Base-by-base conservation (phyloP, 2,888 invertebrate species). In the Pocota personata region DNA sequence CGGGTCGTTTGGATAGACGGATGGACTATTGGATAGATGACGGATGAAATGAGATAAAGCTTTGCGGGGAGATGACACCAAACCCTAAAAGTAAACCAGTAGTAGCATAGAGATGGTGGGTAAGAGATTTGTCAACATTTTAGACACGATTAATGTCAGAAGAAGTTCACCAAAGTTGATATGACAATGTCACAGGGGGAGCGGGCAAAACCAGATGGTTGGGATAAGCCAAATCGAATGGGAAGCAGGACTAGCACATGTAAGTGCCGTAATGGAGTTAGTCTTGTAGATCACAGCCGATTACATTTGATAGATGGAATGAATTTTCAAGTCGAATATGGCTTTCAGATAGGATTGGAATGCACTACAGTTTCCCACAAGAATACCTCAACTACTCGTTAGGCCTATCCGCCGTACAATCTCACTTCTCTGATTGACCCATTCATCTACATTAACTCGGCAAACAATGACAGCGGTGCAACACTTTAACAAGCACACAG, bases 91-190 rank as follows among this genome's bases (percentile, higher is more conserved):
- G 66, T 66, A 72, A 43, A 67, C 12, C 14, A 58, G 12, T 16
- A 66, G 32, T 4, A 30, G 12, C 30, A 46, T 16, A 62, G 32
- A 43, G 58, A 57, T 50, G 58, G 43, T 71, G 62, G 37, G 62
- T 40, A 37, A 72, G 76, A 86, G 86, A 86, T 86, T 86, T 86
- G 86, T 86, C 86, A 86, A 86, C 86, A 86, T 86, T 86, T 86
- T 72, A 66, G 72, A 86, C 86, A 86, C 86, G 86, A 86, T 86
- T 86, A 86, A 80, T 86, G 86, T 80, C 86, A 86, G 55, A 67
- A 60, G 86, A 77, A 86, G 80, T 86, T 76, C 60, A 76, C 67
- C 21, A 84, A 84, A 86, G 76, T 86, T 86, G 86, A 77, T 69
- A 76, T 66, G 76, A 66, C 50, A 69, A 12, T 62, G 55, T 75